Base-by-base conservation (phyloP, 2,888 invertebrate species). In the Ellobium chinense region DNA sequence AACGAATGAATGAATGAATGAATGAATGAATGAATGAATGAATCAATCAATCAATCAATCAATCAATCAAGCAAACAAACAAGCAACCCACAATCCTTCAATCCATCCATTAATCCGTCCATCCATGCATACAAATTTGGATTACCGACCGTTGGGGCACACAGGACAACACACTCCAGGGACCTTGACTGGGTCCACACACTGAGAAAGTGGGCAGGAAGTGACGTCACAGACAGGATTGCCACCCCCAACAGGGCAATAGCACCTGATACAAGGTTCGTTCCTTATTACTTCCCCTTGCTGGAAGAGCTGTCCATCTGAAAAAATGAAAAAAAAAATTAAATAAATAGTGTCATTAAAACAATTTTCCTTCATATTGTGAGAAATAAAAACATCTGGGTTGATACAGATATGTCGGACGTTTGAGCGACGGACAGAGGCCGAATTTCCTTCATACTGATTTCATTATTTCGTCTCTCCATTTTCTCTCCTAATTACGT, bases 191-290 rank as follows among this genome's bases (percentile, higher is more conserved):
- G 80, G 78, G 37, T 83, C 80, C n/a, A 83, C 83, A 39, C 83
- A 83, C 75, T 81, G 62, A 18, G 80, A 65, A 27, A 78, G 56
- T 3, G 83, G 83, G 29, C 83, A 83, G 18, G 65, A 58, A 9
- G 73, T 83, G 78, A 83, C 83, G 75, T 83, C 83, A 81, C 83
- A 83, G 29, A 78, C 78, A 4, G 66, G 78, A 12, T 56, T 72
- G 1, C 83, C 83, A 5, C 83, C 83, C 1, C 78, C 54, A 24
- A 65, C 34, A 2, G 83, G 83, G 68, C 83, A 83, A 75, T 81
- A 83, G 34, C 83, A 83, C 21, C 77, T 62, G 31, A 75, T 63
- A 56, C 83, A 83, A 9, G 74, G 68, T 54, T 83, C 83, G 27
- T 74, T 60, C n/a, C 74, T 60, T 58, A 83, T 83, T n/a, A 81